A percentile compares a stretch with the other conserved stretches of the same genome.
Conservation (phyloP, 1,140 invertebrate species). For the Drosophila busckii region DNA sequence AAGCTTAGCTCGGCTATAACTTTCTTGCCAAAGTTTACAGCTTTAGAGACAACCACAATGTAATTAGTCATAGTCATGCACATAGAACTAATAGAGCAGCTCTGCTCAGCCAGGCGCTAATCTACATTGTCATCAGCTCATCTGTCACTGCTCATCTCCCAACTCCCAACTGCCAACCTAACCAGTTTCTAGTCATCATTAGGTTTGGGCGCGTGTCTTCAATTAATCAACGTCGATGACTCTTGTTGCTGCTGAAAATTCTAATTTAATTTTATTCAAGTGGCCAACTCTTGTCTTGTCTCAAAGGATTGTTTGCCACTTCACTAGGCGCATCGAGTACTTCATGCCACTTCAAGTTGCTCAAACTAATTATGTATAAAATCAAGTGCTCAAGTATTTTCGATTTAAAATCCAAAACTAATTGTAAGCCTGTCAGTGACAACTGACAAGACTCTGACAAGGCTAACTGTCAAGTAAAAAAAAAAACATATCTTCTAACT, state of each 20-base stretch:
- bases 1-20: too few relatives aligned
- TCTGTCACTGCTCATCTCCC: slow-evolving; percentile 2
- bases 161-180: too few relatives aligned
- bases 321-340: neutral
- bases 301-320: slow-evolving; percentile 35
- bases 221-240: slow-evolving; percentile 69
- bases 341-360: slow-evolving; percentile 6
- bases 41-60: too few relatives aligned
- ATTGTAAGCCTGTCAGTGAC: slow-evolving; percentile 51
- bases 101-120: slow-evolving; percentile 32
- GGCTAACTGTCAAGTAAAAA: slow-evolving; percentile 18
- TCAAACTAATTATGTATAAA: slow-evolving; percentile 43
- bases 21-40: too few relatives aligned
- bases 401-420: too few relatives aligned
- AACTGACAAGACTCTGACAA: slow-evolving; percentile 54
- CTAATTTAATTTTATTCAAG: slow-evolving; percentile 58
- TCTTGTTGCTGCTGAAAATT: slow-evolving; percentile 10
- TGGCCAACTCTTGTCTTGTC: slow-evolving; percentile 33
- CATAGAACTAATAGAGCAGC: slow-evolving; percentile 11
- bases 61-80: slow-evolving; percentile 45
- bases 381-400: slow-evolving; percentile 5
- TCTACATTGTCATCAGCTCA: slow-evolving; percentile 51
- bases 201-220: slow-evolving; percentile 54
- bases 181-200: slow-evolving; percentile 48
- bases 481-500: slow-evolving; percentile 8